Percentiles rank a stretch among this genome's conserved stretches.
phyloP scores from a whole-genome alignment of 35 echinoderm and acorn worm species.

The Heliocidaris tuberculata region DNA sequence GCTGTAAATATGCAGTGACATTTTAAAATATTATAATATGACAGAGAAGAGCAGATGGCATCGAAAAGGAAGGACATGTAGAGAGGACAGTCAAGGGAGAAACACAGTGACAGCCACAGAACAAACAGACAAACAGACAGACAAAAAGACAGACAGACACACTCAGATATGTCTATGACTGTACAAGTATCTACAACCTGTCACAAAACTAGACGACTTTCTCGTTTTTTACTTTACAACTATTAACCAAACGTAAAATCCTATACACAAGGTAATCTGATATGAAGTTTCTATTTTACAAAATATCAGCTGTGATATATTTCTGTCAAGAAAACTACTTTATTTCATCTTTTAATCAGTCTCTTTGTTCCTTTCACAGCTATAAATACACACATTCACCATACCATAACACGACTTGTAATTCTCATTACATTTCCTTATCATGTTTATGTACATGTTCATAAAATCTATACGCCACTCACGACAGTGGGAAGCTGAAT shows the following conservation, averaged over 20 bases:
- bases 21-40: neutral
- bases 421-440: neutral
- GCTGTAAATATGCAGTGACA: neutral
- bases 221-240: neutral
- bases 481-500: neutral
- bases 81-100: neutral
- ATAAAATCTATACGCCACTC: neutral
- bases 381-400: neutral
- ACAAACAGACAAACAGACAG: neutral
- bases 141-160: neutral
- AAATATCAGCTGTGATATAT: neutral
- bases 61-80: neutral
- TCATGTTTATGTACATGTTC: neutral
- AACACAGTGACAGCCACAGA: neutral
- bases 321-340: neutral
- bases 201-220: constrained; percentile 4
- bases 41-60: neutral
- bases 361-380: neutral
- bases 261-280: neutral
- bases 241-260: neutral
- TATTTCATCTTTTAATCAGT: neutral
- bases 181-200: neutral
- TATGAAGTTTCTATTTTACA: neutral
- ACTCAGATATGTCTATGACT: neutral
- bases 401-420: neutral